Evolutionary conservation across 2,888 invertebrate species (phyloP).

Genomic region (Orthosia gracilis): DNA sequence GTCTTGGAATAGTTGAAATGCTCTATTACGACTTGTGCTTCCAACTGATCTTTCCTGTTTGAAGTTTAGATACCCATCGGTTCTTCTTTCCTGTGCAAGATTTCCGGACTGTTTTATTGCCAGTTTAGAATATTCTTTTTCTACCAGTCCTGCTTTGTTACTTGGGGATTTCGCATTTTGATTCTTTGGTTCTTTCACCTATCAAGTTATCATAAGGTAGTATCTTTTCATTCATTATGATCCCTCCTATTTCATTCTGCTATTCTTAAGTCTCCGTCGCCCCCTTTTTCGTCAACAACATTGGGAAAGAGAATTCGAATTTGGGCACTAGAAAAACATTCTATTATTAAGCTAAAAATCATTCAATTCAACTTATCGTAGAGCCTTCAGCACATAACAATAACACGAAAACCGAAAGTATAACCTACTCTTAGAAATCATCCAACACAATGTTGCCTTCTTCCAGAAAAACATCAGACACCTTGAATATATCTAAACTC

Average conservation of each 20-base stretch:
- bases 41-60: neutral
- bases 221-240: neutral
- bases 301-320: neutral
- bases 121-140: neutral
- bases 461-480: neutral
- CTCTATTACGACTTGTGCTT: neutral
- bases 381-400: neutral
- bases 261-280: neutral
- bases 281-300: neutral
- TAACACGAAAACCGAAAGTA: no score
- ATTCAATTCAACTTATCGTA: neutral
- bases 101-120: neutral
- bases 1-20: constrained; percentile 12
- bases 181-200: neutral
- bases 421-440: neutral
- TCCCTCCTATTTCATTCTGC: neutral
- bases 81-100: neutral
- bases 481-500: no score
- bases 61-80: neutral
- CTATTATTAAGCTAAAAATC: neutral
- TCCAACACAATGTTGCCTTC: neutral
- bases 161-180: no score
- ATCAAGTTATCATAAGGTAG: neutral
- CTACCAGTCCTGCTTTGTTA: neutral
- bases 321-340: no score